A percentile compares a stretch with the other conserved stretches of the same genome.
Evolutionary conservation across 1,140 invertebrate genomes (phyloP).

Genomic region (Leguminivora glycinivorella): DNA sequence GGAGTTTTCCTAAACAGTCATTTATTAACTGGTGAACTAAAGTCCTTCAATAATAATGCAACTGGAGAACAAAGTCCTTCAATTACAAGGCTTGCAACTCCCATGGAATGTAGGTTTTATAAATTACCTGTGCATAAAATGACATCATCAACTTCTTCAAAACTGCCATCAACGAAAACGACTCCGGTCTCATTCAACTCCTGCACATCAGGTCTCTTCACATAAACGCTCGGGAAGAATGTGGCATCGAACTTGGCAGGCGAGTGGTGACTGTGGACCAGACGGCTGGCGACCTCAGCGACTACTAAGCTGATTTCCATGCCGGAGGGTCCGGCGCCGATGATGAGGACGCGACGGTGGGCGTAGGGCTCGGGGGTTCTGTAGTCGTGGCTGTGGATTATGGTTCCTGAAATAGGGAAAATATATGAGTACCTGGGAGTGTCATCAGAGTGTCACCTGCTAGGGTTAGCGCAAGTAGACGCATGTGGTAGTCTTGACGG

Average conservation of each 20-base stretch:
- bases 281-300: constrained; percentile 80
- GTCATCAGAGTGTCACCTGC: no score
- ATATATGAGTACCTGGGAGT: no score
- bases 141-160: constrained; percentile 83
- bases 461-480: no score
- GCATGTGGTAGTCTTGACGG: no score
- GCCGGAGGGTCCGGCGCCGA: constrained; percentile 93
- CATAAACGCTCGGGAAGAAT: constrained; percentile 82
- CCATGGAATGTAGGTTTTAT: not conserved
- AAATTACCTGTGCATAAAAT: constrained; percentile 89
- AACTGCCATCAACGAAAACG: constrained; percentile 82
- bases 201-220: constrained; percentile 82
- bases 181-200: constrained; percentile 80
- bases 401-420: constrained; percentile 51
- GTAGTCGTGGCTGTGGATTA: constrained; percentile 93
- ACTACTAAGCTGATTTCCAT: constrained; percentile 90
- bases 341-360: constrained; percentile 84
- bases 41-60: no score
- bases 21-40: no score
- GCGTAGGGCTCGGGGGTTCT: constrained; percentile 83
- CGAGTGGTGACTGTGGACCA: constrained; percentile 85
- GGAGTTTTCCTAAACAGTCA: no score
- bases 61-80: no score
- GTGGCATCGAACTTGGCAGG: constrained; percentile 64
- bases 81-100: not conserved